Evolutionary conservation across 2,888 invertebrate genomes (phyloP), one percentile per base, ranked within the genome.

Genomic region (Agriopis leucophaearia): DNA sequence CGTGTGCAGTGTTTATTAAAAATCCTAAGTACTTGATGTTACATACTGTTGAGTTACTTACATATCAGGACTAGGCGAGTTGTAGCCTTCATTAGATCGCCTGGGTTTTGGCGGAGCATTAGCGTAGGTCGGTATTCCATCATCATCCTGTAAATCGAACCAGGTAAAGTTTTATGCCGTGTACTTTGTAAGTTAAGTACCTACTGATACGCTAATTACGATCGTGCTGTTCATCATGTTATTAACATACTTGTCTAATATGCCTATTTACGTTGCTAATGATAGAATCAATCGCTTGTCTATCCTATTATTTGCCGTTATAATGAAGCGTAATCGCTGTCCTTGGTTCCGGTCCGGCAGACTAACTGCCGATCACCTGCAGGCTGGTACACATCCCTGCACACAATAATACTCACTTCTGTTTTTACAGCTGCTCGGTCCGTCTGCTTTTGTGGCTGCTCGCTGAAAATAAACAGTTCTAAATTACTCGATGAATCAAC

Each of bases 31-130:
- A 6, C 1, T 1, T n/a, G 35, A 51, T 35, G 2, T 0, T 5
- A n/a, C 6, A 35, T 12, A 16, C 3, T 47, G 10, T 16, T 47
- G 8, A 8, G 27, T 42, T 45, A 66, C 93, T 88, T 87, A 95
- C 90, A 95, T 95, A 75, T 96, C 96, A 47, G 96, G 96, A 78
- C 96, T 96, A 0, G 96, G 96, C 6, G 97, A 96, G 54, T 96
- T 96, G 78, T 96, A 97, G 45, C 96, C 96, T 80, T 97, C 97
- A 72, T 96, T 97, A 44, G 97, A 95, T 62, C 98, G 95, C 81
- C 97, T 94, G 0, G 98, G 98, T 84, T 98, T 98, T 0, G 98
- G 98, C 12, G 98, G 98, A 4, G 98, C 98, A 88, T 98, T 98
- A 0, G 97, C 98, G 82, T 98, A 98, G 1, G 98, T 95, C 0